phyloP scores from a whole-genome alignment of 2,113 vertebrate species.

The Muntiacus reevesi region DNA sequence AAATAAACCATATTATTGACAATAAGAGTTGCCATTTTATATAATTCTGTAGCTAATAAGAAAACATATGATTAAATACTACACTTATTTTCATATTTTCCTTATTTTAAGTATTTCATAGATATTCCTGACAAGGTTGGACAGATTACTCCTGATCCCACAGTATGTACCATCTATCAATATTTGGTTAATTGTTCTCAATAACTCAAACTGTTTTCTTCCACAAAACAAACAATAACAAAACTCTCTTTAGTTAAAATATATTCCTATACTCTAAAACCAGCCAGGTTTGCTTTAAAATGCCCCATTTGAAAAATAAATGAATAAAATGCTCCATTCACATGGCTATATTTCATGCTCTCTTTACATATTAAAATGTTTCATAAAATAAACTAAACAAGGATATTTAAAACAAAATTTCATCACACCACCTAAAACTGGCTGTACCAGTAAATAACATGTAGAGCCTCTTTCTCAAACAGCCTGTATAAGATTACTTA shows the following conservation, averaged over 20 bases:
- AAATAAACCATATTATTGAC: not conserved
- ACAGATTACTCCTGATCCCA: not conserved
- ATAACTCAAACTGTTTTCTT: not conserved
- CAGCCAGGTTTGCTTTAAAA: not conserved
- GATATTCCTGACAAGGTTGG: not conserved
- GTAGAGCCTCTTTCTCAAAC: not conserved
- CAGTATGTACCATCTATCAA: not conserved
- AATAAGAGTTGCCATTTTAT: not conserved
- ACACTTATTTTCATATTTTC: not conserved
- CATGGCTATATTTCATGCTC: not conserved
- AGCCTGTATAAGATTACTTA: not conserved
- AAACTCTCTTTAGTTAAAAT: not conserved
- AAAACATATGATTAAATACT: not conserved
- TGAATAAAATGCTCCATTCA: not conserved
- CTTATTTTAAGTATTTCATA: not conserved
- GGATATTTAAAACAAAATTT: slow-evolving; percentile 25
- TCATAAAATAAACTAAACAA: not conserved
- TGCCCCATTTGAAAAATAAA: not conserved
- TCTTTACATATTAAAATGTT: not conserved
- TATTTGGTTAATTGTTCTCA: not conserved
- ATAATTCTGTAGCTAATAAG: not conserved
- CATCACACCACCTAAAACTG: not conserved
- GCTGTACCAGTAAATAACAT: not conserved
- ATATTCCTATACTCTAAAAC: not conserved
- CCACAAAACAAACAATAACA: not conserved